Percentiles rank a stretch among this genome's conserved stretches.
These are phyloP conservation scores for Rhynchomys soricoides DNA, from an alignment of 2,113 vertebrate species.

Conservation along the genomic window DNA sequence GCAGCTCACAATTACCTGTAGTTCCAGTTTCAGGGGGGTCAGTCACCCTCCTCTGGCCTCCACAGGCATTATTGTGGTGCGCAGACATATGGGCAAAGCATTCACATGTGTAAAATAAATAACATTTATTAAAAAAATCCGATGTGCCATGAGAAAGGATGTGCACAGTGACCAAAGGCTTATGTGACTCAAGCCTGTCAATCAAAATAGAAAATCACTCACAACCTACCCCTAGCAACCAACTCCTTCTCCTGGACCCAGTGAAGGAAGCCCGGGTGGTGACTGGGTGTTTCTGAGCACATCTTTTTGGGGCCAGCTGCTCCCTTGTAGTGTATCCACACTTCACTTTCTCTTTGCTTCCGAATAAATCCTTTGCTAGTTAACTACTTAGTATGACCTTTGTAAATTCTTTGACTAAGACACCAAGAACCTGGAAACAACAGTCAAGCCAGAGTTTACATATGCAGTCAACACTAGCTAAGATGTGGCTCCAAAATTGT, in stretches of 20 bases:
- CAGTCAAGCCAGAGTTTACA: neutral
- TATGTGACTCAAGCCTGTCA: neutral
- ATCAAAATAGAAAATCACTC: neutral
- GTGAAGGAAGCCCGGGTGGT: neutral
- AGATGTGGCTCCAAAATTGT: too few relatives aligned
- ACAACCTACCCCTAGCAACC: neutral
- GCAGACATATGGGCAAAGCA: neutral
- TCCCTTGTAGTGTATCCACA: too few relatives aligned
- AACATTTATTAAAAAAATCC: neutral
- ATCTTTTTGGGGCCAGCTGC: neutral
- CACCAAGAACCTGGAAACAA: neutral
- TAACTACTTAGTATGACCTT: neutral
- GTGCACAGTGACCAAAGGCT: neutral
- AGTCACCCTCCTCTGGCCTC: neutral
- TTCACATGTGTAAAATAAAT: neutral
- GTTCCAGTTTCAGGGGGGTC: neutral
- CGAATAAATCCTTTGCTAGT: neutral
- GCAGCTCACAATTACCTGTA: neutral
- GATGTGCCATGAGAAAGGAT: neutral
- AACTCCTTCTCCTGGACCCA: neutral
- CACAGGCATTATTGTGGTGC: neutral
- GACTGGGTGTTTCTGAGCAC: too few relatives aligned
- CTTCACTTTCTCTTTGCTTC: neutral
- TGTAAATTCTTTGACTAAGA: neutral
- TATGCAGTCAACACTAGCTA: neutral